Evolutionary conservation across 2,113 vertebrate species (phyloP), one percentile per base, ranked within the genome.

Genomic region (Chaetodon auriga): DNA sequence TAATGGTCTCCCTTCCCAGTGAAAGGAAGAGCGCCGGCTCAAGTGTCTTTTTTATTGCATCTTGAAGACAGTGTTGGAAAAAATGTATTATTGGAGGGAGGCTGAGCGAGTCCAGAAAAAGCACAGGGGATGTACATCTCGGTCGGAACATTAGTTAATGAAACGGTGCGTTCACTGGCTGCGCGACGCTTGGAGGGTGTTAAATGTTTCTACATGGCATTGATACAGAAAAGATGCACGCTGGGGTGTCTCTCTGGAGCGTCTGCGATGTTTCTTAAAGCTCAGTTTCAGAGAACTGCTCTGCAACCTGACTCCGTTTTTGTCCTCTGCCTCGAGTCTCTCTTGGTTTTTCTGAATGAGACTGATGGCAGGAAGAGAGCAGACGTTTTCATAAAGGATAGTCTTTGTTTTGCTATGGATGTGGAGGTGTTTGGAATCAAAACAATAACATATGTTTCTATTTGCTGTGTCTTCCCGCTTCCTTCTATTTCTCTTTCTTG

Each of bases 1-100:
- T 93, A 94, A 95, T 93, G 86, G 93, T 92, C 92, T 95, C 80
- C 68, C 69, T 79, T 91, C 89, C 86, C 86, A 89, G 87, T 92
- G 90, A 92, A 94, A 94, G 80, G 78, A 90, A 92, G 94, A 91
- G 81, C 60, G 12, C 48, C 60, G 77, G 88, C 86, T 94, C 84
- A 72, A 94, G 91, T 95, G 91, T 92, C 92, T 84, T 74, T 92
- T 95, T 95, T 93, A 95, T 94, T 93, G 90, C 90, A 73, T 89
- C 82, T 90, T 87, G 90, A 95, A 93, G 92, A 91, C 88, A 63
- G 68, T 49, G 84, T 83, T 91, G 90, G 90, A 93, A 89, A 93
- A 93, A 86, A 64, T 68, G 72, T 93, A 75, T 93, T 93, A 93
- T 93, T 92, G 82, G 80, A 90, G 81, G 49, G 58, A 80, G 83